These are phyloP conservation scores for Cyanoramphus novaezelandiae DNA, from an alignment of 2,113 vertebrate genomes.

Conservation along the genomic window DNA sequence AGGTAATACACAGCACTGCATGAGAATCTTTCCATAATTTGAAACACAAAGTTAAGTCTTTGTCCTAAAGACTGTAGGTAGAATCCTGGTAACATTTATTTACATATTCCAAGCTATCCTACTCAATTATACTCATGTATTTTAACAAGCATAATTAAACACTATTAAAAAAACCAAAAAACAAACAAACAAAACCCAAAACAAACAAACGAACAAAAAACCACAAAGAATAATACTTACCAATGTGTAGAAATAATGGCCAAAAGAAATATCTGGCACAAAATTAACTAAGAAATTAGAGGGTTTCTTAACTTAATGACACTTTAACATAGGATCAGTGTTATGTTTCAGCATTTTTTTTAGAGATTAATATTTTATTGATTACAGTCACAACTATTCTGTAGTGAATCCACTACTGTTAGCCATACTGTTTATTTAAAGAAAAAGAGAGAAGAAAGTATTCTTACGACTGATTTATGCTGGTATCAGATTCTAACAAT, in stretches of 20 bases:
- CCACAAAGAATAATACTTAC: not conserved
- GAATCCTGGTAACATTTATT: not conserved
- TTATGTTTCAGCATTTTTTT: not conserved
- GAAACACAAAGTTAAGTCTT: not conserved
- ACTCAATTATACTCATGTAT: not conserved
- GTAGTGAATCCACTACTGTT: not conserved
- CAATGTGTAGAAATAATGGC: not conserved
- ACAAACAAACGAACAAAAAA: not conserved
- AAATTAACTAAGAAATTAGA: not conserved
- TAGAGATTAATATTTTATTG: not conserved
- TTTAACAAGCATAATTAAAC: not conserved
- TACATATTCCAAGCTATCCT: not conserved
- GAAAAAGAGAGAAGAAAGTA: not conserved
- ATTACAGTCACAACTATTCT: not conserved
- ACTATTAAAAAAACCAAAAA: not conserved
- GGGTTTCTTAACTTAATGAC: not conserved
- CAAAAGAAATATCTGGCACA: not conserved
- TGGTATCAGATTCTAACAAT: not conserved
- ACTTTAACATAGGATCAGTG: not conserved
- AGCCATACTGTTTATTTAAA: not conserved
- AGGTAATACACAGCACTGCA: not conserved
- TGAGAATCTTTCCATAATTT: not conserved
- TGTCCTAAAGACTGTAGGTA: not conserved
- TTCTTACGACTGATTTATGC: not conserved
- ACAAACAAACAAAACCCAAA: too few relatives aligned